These are phyloP conservation scores for Monopis laevigella DNA, from an alignment of 2,888 invertebrate species.

Conservation along the genomic window DNA sequence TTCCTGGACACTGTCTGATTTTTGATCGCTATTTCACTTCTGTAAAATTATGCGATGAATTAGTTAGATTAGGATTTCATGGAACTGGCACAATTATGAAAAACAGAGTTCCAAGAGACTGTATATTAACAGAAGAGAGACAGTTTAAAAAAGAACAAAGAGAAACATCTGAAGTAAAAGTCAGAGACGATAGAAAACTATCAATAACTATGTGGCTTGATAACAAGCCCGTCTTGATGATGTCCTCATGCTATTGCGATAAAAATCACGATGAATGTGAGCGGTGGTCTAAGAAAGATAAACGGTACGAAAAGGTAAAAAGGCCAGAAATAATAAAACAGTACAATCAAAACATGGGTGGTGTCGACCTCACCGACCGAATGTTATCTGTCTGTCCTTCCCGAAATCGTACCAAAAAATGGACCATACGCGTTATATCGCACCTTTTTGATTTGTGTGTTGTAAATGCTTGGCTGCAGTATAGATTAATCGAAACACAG, in stretches of 20 bases:
- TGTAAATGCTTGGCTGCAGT: constrained; percentile 19
- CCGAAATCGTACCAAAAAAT: constrained; percentile 17
- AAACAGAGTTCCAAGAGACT: constrained; percentile 6
- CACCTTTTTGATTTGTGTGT: constrained; percentile 20
- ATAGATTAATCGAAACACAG: constrained; percentile 2
- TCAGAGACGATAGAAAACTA: constrained; percentile 14
- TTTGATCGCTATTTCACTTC: no score
- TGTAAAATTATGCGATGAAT: no score
- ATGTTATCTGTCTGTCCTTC: constrained; percentile 16
- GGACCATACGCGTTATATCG: constrained; percentile 18
- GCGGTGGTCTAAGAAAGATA: constrained; percentile 16
- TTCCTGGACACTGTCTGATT: no score
- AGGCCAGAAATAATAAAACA: constrained; percentile 16
- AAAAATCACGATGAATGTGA: constrained; percentile 14
- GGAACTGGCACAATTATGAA: neutral
- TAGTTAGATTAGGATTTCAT: no score
- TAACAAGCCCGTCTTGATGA: constrained; percentile 17
- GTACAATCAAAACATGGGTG: constrained; percentile 20
- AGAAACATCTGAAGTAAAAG: constrained; percentile 16
- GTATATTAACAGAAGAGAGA: constrained; percentile 11
- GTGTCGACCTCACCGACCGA: constrained; percentile 19
- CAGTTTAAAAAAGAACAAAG: constrained; percentile 9
- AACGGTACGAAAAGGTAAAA: constrained; percentile 13
- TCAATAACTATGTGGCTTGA: constrained; percentile 18
- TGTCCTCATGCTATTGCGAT: constrained; percentile 13